Evolutionary conservation across 2,797 vertebrate genomes (phyloP), one percentile per base, ranked within the genome.

Genomic region (Stomatorhinus walkeri): DNA sequence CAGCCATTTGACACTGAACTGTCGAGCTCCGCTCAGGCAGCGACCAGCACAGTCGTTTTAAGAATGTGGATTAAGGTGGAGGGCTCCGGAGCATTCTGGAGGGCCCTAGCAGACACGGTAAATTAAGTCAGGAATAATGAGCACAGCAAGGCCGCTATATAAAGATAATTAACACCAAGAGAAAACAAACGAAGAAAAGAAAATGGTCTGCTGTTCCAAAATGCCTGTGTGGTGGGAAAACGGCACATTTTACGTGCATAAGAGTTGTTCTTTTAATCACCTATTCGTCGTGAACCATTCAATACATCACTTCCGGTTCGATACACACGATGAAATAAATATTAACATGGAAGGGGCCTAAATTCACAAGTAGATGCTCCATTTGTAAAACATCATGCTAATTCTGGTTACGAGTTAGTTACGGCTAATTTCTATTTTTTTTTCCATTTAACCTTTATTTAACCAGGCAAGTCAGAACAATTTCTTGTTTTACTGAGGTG

Each of bases 61-160:
- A 64, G 54, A 19, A 61, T 68, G 28, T 28, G 87, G 85, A 88
- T 88, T 83, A 87, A 64, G 22, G 36, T 12, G 46, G 76, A 84
- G 81, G 59, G 87, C 46, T 49, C 54, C 40, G 36, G 72, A 68
- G n/a, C 28, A 24, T 14, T 36, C 43, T 64, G 54, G 85, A 43
- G 28, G 32, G 19, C 76, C 5, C 28, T 16, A 40, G 85, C 43
- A 28, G 68, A 40, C 22, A 16, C 32, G 10, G 28, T 16, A 89
- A 81, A 72, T 87, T 28, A 61, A 87, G 22, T 51, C 54, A 7
- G 19, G 48, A 48, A 22, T 32, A 28, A 49, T 16, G 51, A 46
- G 48, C 51, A 22, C 22, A 24, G 59, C 22, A 59, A 14, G 61
- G 83, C 64, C 9, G 32, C 24, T 56, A 52, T 32, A 16, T 10